phyloP scores from a whole-genome alignment of 2,797 vertebrate species.

The Sternarchorhynchus goeldii region DNA sequence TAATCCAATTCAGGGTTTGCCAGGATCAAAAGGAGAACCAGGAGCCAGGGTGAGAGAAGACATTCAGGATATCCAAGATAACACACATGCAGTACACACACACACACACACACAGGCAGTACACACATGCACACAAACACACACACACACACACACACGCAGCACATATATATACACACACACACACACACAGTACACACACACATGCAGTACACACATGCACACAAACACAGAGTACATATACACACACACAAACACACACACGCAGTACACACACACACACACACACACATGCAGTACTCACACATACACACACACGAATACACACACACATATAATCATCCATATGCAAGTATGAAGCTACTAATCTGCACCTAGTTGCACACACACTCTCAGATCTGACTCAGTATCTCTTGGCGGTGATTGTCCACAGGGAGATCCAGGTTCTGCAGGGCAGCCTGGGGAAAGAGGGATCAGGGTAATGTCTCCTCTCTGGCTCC shows the following conservation, averaged over 20 bases:
- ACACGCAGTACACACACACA: neutral
- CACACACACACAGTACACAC: too few species aligned
- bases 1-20: slow-evolving; percentile 67
- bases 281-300: slow-evolving; percentile 5
- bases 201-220: too few species aligned
- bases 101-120: neutral
- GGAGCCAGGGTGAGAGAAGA: slow-evolving; percentile 65
- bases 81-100: neutral
- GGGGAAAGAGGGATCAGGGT: slow-evolving; percentile 86
- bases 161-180: too few species aligned
- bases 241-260: slow-evolving; percentile 7
- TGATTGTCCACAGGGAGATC: slow-evolving; percentile 76
- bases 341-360: neutral
- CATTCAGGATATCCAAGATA: neutral
- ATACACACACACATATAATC: neutral
- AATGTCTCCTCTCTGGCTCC: slow-evolving; percentile 37
- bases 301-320: neutral
- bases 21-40: slow-evolving; percentile 70
- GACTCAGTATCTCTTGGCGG: too few species aligned
- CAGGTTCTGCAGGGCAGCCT: slow-evolving; percentile 76
- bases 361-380: too few species aligned
- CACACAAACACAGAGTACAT: too few species aligned
- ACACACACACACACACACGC: neutral
- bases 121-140: slow-evolving; percentile 2
- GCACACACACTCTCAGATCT: too few species aligned